phyloP scores from a whole-genome alignment of 2,797 vertebrate genomes.

The Novumbra hubbsi region DNA sequence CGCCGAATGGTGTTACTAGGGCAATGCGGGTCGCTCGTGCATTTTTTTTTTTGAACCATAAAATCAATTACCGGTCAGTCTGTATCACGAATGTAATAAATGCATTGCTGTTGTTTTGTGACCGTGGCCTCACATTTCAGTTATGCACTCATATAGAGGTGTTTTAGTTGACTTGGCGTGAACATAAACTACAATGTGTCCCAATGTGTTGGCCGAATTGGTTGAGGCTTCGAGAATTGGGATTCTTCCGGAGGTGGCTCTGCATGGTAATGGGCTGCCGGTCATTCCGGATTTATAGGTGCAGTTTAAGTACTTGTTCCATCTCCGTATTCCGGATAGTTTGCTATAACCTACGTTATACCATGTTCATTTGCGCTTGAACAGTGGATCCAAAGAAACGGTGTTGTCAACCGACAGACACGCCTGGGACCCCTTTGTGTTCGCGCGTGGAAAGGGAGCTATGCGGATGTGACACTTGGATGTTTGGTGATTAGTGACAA shows the following conservation, averaged over 20 bases:
- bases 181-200: not conserved
- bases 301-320: not conserved
- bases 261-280: not conserved
- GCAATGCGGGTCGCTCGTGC: not conserved
- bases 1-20: slow-evolving; percentile 8
- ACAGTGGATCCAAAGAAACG: not conserved
- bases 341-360: not conserved
- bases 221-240: not conserved
- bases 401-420: not conserved
- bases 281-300: not conserved
- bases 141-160: not conserved
- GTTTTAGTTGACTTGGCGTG: not conserved
- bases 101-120: not conserved
- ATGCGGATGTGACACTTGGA: slow-evolving; percentile 16
- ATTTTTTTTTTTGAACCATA: not conserved
- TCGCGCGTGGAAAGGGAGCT: not conserved
- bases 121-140: not conserved
- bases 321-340: not conserved
- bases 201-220: not conserved
- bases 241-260: not conserved
- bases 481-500: slow-evolving; percentile 16
- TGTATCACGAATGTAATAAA: not conserved
- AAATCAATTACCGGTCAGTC: not conserved
- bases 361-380: not conserved
- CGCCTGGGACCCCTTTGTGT: slow-evolving; percentile 30